Evolutionary conservation across 2,113 vertebrate species (phyloP).

Genomic region (Saguinus imperator): DNA sequence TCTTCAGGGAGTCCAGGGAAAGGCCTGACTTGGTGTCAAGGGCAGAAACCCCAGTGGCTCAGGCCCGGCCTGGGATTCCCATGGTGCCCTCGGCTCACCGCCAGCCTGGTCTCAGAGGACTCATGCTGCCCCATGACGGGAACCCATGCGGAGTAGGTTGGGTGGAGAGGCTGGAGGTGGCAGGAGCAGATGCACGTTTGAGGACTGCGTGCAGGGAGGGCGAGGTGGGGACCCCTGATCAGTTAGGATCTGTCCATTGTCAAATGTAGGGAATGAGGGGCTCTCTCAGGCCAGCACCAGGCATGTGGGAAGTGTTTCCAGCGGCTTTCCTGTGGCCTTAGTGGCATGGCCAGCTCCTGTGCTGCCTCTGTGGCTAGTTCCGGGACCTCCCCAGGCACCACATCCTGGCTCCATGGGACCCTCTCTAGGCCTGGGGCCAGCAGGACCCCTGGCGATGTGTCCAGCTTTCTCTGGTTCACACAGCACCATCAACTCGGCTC

Average conservation of each 20-base stretch:
- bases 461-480: fast-evolving
- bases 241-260: fast-evolving
- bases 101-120: neutral
- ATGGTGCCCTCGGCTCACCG: no score
- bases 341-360: neutral
- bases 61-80: neutral
- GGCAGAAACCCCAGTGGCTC: neutral
- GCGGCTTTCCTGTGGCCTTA: neutral
- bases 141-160: no score
- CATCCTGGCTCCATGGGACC: neutral
- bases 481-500: fast-evolving
- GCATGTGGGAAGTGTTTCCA: no score
- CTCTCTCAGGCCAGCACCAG: neutral
- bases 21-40: no score
- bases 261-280: neutral
- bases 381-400: neutral
- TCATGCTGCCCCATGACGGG: neutral
- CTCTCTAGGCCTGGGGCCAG: neutral
- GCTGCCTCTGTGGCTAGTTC: no score
- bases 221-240: fast-evolving
- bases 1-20: neutral
- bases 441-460: neutral
- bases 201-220: fast-evolving
- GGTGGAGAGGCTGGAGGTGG: neutral
- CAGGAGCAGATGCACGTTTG: fast-evolving